Conservation (phyloP, 2,888 invertebrate genomes). For the Euplexia lucipara region DNA sequence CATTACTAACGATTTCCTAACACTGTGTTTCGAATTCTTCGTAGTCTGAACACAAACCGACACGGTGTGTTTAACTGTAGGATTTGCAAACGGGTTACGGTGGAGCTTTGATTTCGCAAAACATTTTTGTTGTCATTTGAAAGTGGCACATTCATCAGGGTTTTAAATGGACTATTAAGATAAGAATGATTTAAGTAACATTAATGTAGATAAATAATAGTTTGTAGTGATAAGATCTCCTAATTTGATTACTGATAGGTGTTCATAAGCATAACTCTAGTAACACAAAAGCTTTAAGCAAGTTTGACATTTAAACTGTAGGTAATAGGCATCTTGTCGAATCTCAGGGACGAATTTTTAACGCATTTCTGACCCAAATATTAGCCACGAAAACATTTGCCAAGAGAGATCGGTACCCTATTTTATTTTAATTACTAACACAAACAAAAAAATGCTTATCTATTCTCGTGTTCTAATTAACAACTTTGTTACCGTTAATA, state of each 20-base stretch:
- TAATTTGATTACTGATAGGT: conserved; percentile 50
- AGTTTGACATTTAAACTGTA: conserved; percentile 25
- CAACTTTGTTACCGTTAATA: conserved; percentile 40
- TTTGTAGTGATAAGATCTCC: conserved; percentile 44
- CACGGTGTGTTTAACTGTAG: conserved; percentile 42
- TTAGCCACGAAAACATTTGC: no score
- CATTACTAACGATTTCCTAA: conserved; percentile 56
- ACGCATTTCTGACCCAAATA: background rate
- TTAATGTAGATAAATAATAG: conserved; percentile 46
- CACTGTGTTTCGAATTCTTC: conserved; percentile 51
- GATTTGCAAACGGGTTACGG: conserved; percentile 50
- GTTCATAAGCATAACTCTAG: background rate
- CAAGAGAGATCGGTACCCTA: no score
- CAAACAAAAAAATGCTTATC: conserved; percentile 58
- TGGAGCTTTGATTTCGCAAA: conserved; percentile 62
- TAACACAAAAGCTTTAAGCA: conserved; percentile 19
- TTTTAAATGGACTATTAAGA: conserved; percentile 57
- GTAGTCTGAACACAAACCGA: conserved; percentile 32
- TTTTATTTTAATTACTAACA: conserved; percentile 52
- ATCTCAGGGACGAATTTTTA: conserved; percentile 12
- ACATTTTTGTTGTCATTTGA: conserved; percentile 61
- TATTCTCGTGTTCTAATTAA: conserved; percentile 60
- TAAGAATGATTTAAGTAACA: conserved; percentile 35
- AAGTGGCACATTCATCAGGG: conserved; percentile 54
- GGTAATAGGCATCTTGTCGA: conserved; percentile 2